Evolutionary conservation across 2,113 vertebrate species (phyloP), one percentile per base, ranked within the genome.

Genomic region (Hippolais icterina): DNA sequence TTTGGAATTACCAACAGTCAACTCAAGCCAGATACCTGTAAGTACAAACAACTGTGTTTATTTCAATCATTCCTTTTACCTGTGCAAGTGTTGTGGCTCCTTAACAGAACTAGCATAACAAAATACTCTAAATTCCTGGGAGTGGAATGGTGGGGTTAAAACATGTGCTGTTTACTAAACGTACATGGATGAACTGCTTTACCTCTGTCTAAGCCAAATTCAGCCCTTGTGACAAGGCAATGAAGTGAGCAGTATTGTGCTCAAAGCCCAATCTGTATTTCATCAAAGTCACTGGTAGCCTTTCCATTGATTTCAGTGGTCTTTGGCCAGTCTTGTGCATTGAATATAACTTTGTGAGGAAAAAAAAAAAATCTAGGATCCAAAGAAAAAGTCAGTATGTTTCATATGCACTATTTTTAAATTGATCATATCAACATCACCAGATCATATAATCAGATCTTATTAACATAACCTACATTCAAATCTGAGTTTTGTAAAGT

Each of bases 1-100:
- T 99, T 99, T 97, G 99, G 99, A 90, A 99, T 99, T 97, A 99
- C 99, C 59, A 99, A 99, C 96, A 99, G 98, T 96, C 98, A 99
- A 71, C 98, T 99, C 90, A 99, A 99, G 96, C 98, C 99, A 27
- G 99, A 99, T 97, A 99, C 99, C 11, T 99, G 99, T 99, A 96
- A 99, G 99, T 99, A 98, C 91, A 75, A 76, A 91, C 65, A 85
- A 83, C 90, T 92, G 18, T 82, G 39, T 94, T 72, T 93, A 70
- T 61, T 96, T 69, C 56, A 46, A 24, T 87, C 68, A 87, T 68
- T 90, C 85, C 83, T 96, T 88, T 80, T 95, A 66, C 41, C 25
- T 56, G 28, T 83, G 35, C 56, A 52, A 93, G 53, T 75, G 80
- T 63, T 82, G 65, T 68, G 72, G 15, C 20, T 94, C 39, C 81